Evolutionary conservation across 2,888 invertebrate species (phyloP), one percentile per base, ranked within the genome.

Genomic region (Papilio gigon): DNA sequence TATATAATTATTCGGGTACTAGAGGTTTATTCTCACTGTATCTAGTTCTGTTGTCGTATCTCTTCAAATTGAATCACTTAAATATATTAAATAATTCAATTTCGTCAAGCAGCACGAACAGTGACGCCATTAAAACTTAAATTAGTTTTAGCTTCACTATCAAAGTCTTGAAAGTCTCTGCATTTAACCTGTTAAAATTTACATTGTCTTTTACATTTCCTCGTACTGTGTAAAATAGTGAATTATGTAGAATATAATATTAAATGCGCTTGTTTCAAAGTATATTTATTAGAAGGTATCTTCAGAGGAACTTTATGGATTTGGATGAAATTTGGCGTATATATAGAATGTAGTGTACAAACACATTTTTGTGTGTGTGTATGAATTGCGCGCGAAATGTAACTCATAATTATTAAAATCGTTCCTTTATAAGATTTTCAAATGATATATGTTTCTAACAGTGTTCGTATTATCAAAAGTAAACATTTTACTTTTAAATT

Each of bases 121-220:
- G 25, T 63, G n/a, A n/a, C 35, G 63, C 63, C 50, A 63, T 63
- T 63, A 47, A 63, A 63, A 50, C 63, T 63, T 50, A 33, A 63
- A 63, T 63, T 63, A 50, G 50, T 63, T 63, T 63, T 37, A 47
- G 47, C 50, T 63, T 35, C 50, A 50, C 63, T 50, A 27, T 50
- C 5, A 22, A 17, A 33, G 62, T 56, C 53, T 30, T 56, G 53
- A 56, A 56, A 56, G 53, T 53, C 30, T 56, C 53, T 56, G 8
- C 53, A 56, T 30, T 56, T 30, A 56, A 56, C 17, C 53, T 56
- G 53, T 56, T 56, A 56, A 56, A 56, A 56, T 56, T n/a, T 56
- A 56, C 30, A 56, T 30, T 30, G 30, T 30, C n/a, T 53, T 17
- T 53, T 53, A 53, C n/a, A 53, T 53, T 53, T 53, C n/a, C 17